Conservation (phyloP, 1,140 invertebrate genomes). For the Acyrthosiphon pisum region DNA sequence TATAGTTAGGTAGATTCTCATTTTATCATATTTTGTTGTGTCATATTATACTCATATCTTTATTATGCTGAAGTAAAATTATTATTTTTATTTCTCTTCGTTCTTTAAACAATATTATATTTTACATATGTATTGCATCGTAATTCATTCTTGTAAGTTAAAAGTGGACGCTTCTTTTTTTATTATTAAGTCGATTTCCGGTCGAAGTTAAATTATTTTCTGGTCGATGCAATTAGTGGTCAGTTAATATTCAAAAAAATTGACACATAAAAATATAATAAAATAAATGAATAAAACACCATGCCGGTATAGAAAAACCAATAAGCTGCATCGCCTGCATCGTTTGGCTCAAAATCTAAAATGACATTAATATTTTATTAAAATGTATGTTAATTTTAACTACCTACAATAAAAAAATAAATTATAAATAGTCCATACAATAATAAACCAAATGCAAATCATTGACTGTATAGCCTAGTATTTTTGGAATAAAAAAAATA, state of each 20-base stretch:
- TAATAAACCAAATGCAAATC: neutral
- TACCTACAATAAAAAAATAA: neutral
- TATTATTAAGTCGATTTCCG: neutral
- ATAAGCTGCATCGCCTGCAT: neutral
- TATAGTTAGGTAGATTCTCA: too few relatives aligned
- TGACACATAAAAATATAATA: neutral
- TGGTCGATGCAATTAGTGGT: neutral
- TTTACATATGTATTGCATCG: too few relatives aligned
- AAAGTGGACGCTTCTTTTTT: too few relatives aligned
- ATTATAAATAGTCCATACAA: neutral
- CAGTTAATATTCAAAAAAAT: neutral
- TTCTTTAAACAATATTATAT: too few relatives aligned
- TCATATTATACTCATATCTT: too few relatives aligned
- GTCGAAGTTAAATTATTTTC: neutral
- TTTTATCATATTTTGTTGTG: too few relatives aligned
- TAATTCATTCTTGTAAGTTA: too few relatives aligned
- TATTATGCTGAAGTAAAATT: too few relatives aligned
- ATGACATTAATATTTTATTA: neutral
- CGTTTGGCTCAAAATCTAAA: too few relatives aligned
- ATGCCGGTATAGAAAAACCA: neutral
- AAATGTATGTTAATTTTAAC: neutral
- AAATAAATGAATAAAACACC: neutral
- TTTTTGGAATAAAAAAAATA: neutral
- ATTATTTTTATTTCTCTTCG: too few relatives aligned
- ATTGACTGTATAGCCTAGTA: neutral